Evolutionary conservation across 2,888 invertebrate species (phyloP), one percentile per base, ranked within the genome.

Genomic region (Neria commutata): DNA sequence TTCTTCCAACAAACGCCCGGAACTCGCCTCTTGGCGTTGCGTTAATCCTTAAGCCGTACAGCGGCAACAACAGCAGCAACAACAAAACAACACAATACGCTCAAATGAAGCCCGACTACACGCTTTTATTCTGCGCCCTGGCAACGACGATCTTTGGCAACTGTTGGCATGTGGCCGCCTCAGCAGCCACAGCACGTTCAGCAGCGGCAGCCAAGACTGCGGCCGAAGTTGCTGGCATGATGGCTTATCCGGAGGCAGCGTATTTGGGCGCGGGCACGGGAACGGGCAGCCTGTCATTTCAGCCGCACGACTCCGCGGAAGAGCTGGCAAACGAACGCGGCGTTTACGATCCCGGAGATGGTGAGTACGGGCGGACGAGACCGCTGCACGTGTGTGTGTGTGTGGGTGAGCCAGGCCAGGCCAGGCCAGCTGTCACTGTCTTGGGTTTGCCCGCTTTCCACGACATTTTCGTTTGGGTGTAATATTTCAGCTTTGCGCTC

Each of bases 291-390:
- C 63, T 68, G 17, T 67, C 67, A 45, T 70, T 67, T 65, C 64
- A 68, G 53, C 62, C 70, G 34, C 78, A 72, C 40, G 66, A 71
- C 53, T 64, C 61, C 11, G 64, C 68, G 54, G 70, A 71, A 46
- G 67, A 66, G 53, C 40, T 21, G 1, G 8, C n/a, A 4, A 63
- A 63, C 45, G 75, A 75, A 56, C 75, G 78, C 45, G 73, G 74
- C 29, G 76, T 78, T 68, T 81, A 81, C 60, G 80, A 81, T 77
- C 78, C 81, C 29, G 81, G 81, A 42, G 81, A 81, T 74, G 81
- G 81, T 81, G 65, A 80, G 81, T 77, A 29, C 5, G 6, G 6
- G 29, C 11, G 37, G n/a, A n/a, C n/a, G n/a, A n/a, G n/a, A n/a
- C n/a, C n/a, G n/a, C n/a, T n/a, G n/a, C n/a, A n/a, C n/a, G n/a